These are phyloP conservation scores for Spodoptera frugiperda DNA, from an alignment of 1,140 invertebrate genomes.

Conservation along the genomic window DNA sequence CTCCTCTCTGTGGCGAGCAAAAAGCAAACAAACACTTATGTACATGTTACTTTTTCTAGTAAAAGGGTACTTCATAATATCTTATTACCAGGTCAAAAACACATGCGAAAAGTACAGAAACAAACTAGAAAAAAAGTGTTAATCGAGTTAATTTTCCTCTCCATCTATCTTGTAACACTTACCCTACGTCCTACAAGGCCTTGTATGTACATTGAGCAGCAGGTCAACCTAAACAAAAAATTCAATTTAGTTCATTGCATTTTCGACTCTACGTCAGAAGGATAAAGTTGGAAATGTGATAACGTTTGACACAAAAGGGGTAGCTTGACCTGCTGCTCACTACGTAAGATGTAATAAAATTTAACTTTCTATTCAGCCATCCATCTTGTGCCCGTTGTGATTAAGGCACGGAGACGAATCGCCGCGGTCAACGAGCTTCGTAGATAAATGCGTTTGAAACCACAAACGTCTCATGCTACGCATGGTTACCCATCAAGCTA, in stretches of 20 bases:
- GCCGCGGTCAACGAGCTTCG: neutral
- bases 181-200: neutral
- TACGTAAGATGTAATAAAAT: neutral
- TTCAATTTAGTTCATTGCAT: no score
- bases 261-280: neutral
- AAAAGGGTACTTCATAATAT: no score
- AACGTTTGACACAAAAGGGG: no score
- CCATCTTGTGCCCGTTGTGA: constrained; percentile 45
- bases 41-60: no score
- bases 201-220: no score
- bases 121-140: neutral
- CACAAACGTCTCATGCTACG: neutral
- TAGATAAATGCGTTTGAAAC: neutral
- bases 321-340: no score
- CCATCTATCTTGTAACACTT: neutral
- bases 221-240: no score
- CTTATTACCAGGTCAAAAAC: no score
- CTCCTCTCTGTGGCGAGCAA: no score
- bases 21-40: no score
- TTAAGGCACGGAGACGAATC: constrained; percentile 35
- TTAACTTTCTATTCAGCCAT: constrained; percentile 31
- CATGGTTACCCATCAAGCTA: neutral
- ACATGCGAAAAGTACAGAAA: no score
- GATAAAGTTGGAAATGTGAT: no score
- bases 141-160: constrained; percentile 3